Base-by-base conservation (phyloP, 2,888 invertebrate genomes). In the Aphrophora alni region DNA sequence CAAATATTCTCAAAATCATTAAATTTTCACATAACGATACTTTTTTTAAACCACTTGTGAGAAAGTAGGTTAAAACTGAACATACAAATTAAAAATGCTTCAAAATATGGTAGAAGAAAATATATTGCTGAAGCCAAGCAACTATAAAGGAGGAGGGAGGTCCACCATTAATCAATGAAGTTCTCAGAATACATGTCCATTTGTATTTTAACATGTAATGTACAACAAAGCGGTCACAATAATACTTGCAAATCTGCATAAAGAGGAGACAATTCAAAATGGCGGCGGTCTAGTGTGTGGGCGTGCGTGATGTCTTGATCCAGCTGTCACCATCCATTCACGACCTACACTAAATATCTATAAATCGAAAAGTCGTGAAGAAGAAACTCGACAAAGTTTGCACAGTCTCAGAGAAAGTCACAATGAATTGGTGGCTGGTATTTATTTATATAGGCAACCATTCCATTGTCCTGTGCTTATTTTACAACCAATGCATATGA, bases 231-330 rank as follows among this genome's bases (percentile, higher is more conserved):
- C 59, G 59, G 59, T 59, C 21, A n/a, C n/a, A 59, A 59, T 59
- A 59, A 59, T 59, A 59, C 59, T 59, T 59, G 59, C 59, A 59
- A 59, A 59, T 59, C 59, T 59, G 59, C 59, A 59, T 59, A 59
- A 59, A 59, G 21, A 59, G 59, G 4, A 59, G 21, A 59, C 59
- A 59, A 59, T 59, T 59, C 21, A 59, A 59, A 59, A 59, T 59
- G 59, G 59, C 59, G 59, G 59, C 59, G 59, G 59, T 59, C 59
- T 59, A 59, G 59, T 59, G 59, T 59, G 59, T 59, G 59, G 59
- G 59, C 59, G 59, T 59, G 59, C 59, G n/a, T 59, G 59, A 59
- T 59, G 59, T 59, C 59, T 59, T 59, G 59, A 59, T 59, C 59
- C 59, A 21, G 21, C n/a, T 59, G 59, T 59, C 59, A 21, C 21